Evolutionary conservation across 37 sponge, comb jelly and placozoan species (phyloP), one percentile per base, ranked within the genome.

Genomic region (Mnemiopsis leidyi): DNA sequence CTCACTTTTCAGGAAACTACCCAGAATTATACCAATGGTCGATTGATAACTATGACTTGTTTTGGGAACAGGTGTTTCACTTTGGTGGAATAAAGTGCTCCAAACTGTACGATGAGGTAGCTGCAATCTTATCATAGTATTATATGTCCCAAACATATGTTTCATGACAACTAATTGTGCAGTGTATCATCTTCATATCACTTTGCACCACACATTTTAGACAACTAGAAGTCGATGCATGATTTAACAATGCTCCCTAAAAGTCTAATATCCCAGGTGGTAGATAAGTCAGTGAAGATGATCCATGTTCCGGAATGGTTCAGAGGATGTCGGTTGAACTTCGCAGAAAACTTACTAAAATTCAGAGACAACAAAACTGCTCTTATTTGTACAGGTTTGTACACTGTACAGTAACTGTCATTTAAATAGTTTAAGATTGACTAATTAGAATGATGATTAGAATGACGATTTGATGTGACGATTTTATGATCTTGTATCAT

Each of bases 291-390:
- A n/a, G 96, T 94, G 92, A 82, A 73, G 0, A 95, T 99, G n/a
- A 71, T 39, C 3, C 94, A 96, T 20, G 90, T 97, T 38, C 99
- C 99, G 0, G 97, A 99, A 69, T 99, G 99, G 99, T 99, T 99
- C 94, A 61, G 35, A 68, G 99, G 99, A 1, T 95, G 96, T 79
- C 93, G 92, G 23, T 93, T 99, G 38, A 99, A 99, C 92, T 99
- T 94, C 93, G 97, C 99, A 20, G 99, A 99, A 94, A 99, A 99
- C 93, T 92, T 99, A 36, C 94, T 99, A 0, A 92, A 92, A 23
- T 92, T 73, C 29, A 92, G 36, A 9, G 94, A 82, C 0, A 94
- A 95, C 93, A 96, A 95, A 48, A 92, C 94, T 25, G 99, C 99
- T 20, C 23, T 97, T 16, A 93, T 96, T 67, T 93, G 94, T 23